phyloP scores from a whole-genome alignment of 2,888 invertebrate species.

The Scaptomyza tumidula region DNA sequence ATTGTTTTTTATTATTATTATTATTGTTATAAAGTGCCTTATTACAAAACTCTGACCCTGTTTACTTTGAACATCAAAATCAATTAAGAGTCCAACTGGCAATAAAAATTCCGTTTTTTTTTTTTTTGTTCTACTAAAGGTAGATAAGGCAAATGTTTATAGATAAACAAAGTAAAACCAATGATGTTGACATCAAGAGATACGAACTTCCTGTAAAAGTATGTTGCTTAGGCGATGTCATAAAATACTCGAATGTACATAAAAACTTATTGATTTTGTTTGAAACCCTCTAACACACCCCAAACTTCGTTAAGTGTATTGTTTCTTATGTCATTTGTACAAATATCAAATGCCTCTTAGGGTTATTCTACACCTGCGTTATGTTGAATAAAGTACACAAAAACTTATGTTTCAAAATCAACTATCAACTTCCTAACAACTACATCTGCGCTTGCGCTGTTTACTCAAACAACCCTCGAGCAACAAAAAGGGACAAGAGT shows the following conservation, averaged over 20 bases:
- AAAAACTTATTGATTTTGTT: not conserved
- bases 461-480: conserved; percentile 32
- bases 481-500: too few relatives aligned
- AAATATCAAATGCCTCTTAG: not conserved
- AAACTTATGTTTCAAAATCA: conserved; percentile 11
- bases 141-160: conserved; percentile 10
- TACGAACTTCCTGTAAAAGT: conserved; percentile 2
- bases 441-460: conserved; percentile 37
- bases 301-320: not conserved
- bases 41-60: not conserved
- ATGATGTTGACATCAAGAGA: not conserved
- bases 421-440: conserved; percentile 21
- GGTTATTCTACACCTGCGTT: conserved; percentile 15
- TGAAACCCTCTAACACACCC: not conserved
- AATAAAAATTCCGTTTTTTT: not conserved
- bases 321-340: not conserved
- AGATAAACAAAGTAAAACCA: not conserved
- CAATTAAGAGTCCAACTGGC: not conserved
- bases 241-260: too few relatives aligned
- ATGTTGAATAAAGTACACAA: not conserved
- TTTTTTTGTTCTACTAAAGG: not conserved
- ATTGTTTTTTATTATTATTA: not conserved
- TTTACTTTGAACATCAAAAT: not conserved
- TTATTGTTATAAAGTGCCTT: not conserved
- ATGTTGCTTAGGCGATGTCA: not conserved